Percentiles rank a stretch among this genome's conserved stretches.
phyloP scores from a whole-genome alignment of 2,113 vertebrate genomes.

The Charadrius vociferus region DNA sequence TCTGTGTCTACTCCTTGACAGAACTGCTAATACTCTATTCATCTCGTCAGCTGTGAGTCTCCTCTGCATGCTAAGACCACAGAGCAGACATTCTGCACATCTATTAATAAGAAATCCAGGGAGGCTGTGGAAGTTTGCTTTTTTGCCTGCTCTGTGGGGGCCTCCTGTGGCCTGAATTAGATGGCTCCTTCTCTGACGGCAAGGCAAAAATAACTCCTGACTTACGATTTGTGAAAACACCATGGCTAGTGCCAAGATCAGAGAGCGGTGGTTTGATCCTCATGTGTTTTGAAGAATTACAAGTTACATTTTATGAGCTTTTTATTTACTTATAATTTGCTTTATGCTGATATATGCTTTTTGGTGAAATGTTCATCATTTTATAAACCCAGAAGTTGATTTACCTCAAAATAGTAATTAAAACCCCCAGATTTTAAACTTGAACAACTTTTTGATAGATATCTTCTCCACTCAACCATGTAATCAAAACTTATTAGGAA shows the following conservation, averaged over 20 bases:
- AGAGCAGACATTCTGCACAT: not conserved
- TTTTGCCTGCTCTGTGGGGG: slow-evolving; percentile 71
- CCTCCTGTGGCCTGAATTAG: slow-evolving; percentile 73
- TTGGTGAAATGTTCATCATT: not conserved
- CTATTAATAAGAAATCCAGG: not conserved
- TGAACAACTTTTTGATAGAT: not conserved
- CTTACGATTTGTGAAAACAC: not conserved
- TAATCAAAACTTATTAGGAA: not conserved
- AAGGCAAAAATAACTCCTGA: not conserved
- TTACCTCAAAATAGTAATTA: not conserved
- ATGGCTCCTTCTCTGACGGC: slow-evolving; percentile 7
- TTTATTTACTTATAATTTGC: not conserved
- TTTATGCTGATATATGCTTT: not conserved
- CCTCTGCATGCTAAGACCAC: not conserved
- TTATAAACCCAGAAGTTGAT: not conserved
- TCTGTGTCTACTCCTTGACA: not conserved
- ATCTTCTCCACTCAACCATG: not conserved
- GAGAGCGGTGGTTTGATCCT: not conserved
- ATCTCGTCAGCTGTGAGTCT: not conserved
- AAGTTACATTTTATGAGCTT: not conserved
- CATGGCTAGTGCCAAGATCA: not conserved
- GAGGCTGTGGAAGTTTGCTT: slow-evolving; percentile 24
- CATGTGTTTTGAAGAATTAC: not conserved
- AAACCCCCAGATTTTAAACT: not conserved
- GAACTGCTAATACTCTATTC: not conserved